Evolutionary conservation across 1,140 invertebrate species (phyloP).

Genomic region (Intoshia linei): DNA sequence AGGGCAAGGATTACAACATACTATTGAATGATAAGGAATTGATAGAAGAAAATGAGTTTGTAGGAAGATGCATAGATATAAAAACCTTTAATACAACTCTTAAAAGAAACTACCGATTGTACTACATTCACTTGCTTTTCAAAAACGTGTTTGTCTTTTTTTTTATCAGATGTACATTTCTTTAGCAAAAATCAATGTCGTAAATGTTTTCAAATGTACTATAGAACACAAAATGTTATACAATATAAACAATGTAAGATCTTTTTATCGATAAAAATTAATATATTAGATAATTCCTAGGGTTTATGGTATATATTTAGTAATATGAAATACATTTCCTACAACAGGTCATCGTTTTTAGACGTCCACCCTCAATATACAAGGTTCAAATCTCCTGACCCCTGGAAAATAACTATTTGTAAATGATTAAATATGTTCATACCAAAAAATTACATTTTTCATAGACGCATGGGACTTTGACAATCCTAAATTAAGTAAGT

Average conservation of each 20-base stretch:
- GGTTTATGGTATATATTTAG: neutral
- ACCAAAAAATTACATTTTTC: no score
- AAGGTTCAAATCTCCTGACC: neutral
- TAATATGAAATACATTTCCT: neutral
- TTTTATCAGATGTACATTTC: neutral
- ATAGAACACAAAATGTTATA: constrained; percentile 12
- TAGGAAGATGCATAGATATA: constrained; percentile 6
- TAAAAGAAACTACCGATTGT: neutral
- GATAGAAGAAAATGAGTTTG: constrained; percentile 5
- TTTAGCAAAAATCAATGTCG: constrained; percentile 7
- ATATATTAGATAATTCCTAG: neutral
- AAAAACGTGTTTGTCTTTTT: neutral
- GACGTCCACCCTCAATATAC: neutral
- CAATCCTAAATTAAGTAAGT: no score
- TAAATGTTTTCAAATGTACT: constrained; percentile 11
- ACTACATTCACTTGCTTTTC: neutral
- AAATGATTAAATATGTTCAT: neutral
- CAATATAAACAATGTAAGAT: constrained; percentile 12
- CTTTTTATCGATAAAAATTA: neutral
- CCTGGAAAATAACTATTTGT: neutral
- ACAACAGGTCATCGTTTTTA: neutral
- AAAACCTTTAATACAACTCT: neutral
- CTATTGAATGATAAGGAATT: constrained; percentile 5
- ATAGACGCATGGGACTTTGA: no score
- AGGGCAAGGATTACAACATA: constrained; percentile 5